These are phyloP conservation scores for Omphaloscelis lunosa DNA, from an alignment of 2,888 invertebrate species.

Conservation along the genomic window DNA sequence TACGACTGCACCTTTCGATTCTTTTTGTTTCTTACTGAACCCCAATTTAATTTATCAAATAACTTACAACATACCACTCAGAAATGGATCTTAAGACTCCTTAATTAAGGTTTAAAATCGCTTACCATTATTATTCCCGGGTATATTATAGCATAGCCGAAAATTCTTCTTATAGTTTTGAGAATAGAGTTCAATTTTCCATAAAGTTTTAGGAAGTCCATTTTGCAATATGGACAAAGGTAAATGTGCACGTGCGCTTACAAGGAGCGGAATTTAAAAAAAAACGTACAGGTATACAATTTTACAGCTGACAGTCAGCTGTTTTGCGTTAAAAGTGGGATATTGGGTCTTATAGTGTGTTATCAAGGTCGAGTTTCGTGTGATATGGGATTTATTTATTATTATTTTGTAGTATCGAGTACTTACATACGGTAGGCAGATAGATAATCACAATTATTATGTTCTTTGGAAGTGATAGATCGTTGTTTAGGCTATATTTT, in stretches of 20 bases:
- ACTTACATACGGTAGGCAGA: not conserved
- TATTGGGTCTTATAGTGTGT: not conserved
- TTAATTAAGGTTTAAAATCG: constrained; percentile 7
- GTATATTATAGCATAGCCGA: too few species aligned
- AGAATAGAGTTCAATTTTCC: constrained; percentile 13
- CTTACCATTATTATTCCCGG: not conserved
- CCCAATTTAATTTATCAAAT: constrained; percentile 29
- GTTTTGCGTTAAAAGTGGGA: constrained; percentile 56
- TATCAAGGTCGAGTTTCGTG: not conserved
- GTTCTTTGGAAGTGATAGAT: not conserved
- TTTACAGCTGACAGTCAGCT: constrained; percentile 81
- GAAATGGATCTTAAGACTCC: not conserved
- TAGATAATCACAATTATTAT: not conserved
- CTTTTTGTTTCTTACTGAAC: constrained; percentile 30
- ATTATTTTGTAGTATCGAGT: constrained; percentile 36
- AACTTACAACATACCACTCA: not conserved
- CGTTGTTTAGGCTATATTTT: not conserved
- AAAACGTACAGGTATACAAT: constrained; percentile 71
- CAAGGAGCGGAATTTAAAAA: constrained; percentile 58
- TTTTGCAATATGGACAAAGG: constrained; percentile 72
- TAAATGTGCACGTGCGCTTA: constrained; percentile 68
- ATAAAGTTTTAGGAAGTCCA: constrained; percentile 56
- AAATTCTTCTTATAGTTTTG: not conserved
- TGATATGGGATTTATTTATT: constrained; percentile 6
- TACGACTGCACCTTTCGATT: constrained; percentile 15